phyloP scores from a whole-genome alignment of 2,888 invertebrate species.

The Standfussiana lucernea region DNA sequence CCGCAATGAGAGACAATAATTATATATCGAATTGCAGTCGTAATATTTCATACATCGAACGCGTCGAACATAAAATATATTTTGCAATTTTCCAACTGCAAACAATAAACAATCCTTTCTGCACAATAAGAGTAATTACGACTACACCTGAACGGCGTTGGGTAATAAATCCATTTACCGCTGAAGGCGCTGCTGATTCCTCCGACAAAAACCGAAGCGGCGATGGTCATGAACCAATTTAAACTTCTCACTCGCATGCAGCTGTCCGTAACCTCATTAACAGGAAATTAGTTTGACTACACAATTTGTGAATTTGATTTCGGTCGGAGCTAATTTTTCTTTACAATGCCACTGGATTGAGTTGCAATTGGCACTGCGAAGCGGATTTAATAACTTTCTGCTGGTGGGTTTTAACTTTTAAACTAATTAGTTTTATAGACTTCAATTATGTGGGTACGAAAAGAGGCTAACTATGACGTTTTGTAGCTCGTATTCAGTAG shows the following conservation, averaged over 20 bases:
- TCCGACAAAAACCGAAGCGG: constrained; percentile 83
- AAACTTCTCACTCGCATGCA: constrained; percentile 83
- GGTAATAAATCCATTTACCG: constrained; percentile 88
- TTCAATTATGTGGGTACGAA: neutral
- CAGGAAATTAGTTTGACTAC: constrained; percentile 76
- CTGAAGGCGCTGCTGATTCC: constrained; percentile 86
- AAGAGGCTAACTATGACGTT: neutral
- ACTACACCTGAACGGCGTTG: constrained; percentile 82
- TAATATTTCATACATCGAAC: constrained; percentile 63
- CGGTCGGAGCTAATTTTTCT: constrained; percentile 47
- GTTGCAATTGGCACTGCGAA: constrained; percentile 22
- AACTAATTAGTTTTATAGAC: neutral
- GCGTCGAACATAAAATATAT: constrained; percentile 58
- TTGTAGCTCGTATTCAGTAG: neutral
- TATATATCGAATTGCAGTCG: constrained; percentile 52
- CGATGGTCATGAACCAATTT: constrained; percentile 82
- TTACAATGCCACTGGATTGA: constrained; percentile 40
- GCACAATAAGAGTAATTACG: constrained; percentile 86
- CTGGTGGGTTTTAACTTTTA: neutral
- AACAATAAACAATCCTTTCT: constrained; percentile 83
- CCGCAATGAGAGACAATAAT: constrained; percentile 45
- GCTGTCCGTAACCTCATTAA: constrained; percentile 82
- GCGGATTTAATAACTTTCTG: neutral
- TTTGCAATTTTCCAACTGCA: constrained; percentile 78
- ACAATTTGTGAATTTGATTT: constrained; percentile 63